Base-by-base conservation (phyloP, 2,888 invertebrate species). In the Limnephilus rhombicus region DNA sequence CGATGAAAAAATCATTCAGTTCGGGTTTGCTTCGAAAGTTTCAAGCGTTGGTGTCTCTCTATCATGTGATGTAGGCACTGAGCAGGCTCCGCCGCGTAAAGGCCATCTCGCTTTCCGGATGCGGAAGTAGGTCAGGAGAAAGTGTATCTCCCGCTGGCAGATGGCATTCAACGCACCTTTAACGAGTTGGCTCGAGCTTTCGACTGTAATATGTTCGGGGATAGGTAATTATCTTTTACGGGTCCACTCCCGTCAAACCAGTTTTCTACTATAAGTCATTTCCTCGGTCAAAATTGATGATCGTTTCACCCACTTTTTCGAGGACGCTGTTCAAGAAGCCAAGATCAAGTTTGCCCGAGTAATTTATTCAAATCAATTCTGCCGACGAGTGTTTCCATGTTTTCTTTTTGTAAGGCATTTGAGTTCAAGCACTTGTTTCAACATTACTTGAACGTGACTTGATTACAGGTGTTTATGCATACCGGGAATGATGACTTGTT, bases 51-150 rank as follows among this genome's bases (percentile, higher is more conserved):
- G n/a, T 80, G 87, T 41, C 29, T 45, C 91, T 83, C n/a, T 34
- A 80, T 0, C 2, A n/a, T n/a, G 24, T 7, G 68, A 68, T 0
- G 68, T 18, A 24, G 18, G 24, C 68, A 24, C 45, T 45, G 45
- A 45, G 45, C 11, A 45, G 24, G 37, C n/a, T 68, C 68, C 24
- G 5, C 7, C 53, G 53, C 68, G 68, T n/a, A 68, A 68, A 68
- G 68, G 49, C 86, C 49, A 34, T 31, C 91, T 87, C 86, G 80
- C 86, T 91, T 85, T 86, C 86, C 86, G 86, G 31, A 18, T 68
- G 41, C 85, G 87, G 88, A 92, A 41, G 83, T 91, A 86, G 93
- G 93, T 93, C 93, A 92, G 90, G 93, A 90, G 93, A 93, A 93
- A 93, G 93, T 93, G 93, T 80, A 92, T 83, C 89, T 80, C 88